These are phyloP conservation scores for Coryphaenoides rupestris DNA, from an alignment of 2,113 vertebrate genomes.

Conservation along the genomic window DNA sequence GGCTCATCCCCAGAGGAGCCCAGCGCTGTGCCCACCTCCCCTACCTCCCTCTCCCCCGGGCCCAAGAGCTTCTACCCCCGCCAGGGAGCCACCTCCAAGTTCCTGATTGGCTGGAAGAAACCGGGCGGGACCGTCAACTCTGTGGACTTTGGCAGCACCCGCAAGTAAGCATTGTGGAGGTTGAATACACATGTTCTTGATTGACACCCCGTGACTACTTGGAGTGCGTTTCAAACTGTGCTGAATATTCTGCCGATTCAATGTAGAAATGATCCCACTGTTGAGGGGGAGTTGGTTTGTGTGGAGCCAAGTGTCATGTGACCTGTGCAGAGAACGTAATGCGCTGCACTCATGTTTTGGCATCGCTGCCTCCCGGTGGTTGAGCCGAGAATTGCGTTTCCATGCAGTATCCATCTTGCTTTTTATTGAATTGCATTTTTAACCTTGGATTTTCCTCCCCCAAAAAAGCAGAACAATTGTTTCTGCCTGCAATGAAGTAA, in stretches of 20 bases:
- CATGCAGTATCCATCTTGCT: not conserved
- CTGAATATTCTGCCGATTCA: conserved; percentile 6
- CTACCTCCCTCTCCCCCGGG: conserved; percentile 80
- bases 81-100: conserved; percentile 97
- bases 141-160: conserved; percentile 95
- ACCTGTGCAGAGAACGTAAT: not conserved
- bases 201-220: conserved; percentile 13
- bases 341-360: not conserved
- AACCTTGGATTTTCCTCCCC: no score
- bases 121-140: conserved; percentile 97
- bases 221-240: not conserved
- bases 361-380: conserved; percentile 23
- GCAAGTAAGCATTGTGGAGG: conserved; percentile 83
- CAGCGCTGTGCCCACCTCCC: conserved; percentile 73
- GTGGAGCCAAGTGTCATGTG: not conserved
- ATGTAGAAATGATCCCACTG: conserved; percentile 10
- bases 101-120: conserved; percentile 98
- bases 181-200: not conserved
- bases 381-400: not conserved
- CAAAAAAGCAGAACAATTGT: no score
- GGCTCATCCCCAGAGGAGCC: conserved; percentile 84
- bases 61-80: conserved; percentile 96
- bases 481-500: no score
- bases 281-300: conserved; percentile 8
- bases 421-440: not conserved